phyloP scores from a whole-genome alignment of 2,888 invertebrate genomes.

The Elysia crispata region DNA sequence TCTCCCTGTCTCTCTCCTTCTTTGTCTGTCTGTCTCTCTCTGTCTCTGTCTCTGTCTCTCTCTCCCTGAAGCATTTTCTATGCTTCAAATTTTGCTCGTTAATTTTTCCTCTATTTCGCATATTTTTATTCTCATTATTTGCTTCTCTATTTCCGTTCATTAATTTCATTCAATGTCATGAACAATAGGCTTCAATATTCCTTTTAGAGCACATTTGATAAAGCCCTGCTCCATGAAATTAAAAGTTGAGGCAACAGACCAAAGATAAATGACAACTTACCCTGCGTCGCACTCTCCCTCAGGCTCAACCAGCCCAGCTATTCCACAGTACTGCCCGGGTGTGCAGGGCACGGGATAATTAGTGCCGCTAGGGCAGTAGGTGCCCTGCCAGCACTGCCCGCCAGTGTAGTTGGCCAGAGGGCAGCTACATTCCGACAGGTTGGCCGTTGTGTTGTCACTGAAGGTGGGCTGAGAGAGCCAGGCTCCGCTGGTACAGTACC shows the following conservation, averaged over 20 bases:
- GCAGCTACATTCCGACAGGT: constrained; percentile 67
- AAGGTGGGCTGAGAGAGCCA: constrained; percentile 64
- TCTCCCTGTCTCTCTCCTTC: no score
- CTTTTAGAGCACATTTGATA: no score
- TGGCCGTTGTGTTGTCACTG: constrained; percentile 61
- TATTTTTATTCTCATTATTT: no score
- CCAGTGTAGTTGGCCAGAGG: constrained; percentile 73
- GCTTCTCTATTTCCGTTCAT: no score
- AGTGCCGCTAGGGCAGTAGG: constrained; percentile 71
- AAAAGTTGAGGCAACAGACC: no score
- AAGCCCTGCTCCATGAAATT: no score
- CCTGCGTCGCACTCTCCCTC: constrained; percentile 70
- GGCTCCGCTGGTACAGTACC: constrained; percentile 73
- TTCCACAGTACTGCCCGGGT: constrained; percentile 70
- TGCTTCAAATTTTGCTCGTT: no score
- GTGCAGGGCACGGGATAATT: constrained; percentile 69
- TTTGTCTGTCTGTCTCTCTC: neutral
- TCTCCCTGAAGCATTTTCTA: no score
- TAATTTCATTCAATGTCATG: no score
- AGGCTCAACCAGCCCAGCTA: constrained; percentile 65
- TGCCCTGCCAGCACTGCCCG: constrained; percentile 73
- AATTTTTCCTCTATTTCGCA: no score
- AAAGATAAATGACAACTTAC: neutral
- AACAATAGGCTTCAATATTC: no score
- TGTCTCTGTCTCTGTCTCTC: neutral